Evolutionary conservation across 2,797 vertebrate species (phyloP).

Genomic region (Fistularia tabacaria): DNA sequence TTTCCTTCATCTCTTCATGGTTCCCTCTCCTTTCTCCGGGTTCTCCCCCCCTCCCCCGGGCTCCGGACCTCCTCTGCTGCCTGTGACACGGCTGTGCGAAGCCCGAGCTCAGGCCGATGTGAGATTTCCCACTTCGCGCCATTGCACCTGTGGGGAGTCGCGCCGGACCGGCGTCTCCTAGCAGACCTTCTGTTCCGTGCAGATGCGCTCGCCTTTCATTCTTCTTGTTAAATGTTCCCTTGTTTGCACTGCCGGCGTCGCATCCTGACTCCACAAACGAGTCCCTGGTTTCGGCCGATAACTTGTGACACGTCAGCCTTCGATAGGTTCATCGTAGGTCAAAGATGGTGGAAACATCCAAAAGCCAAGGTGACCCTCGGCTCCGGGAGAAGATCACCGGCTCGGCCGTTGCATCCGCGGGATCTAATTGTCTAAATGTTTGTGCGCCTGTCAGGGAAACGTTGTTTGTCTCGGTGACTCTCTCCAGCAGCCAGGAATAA

Average conservation of each 20-base stretch:
- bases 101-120: constrained; percentile 59
- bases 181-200: too few species aligned
- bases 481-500: constrained; percentile 58
- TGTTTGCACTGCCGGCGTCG: too few species aligned
- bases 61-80: constrained; percentile 11
- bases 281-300: constrained; percentile 6
- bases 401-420: constrained; percentile 60
- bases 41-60: not conserved
- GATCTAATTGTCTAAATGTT: constrained; percentile 65
- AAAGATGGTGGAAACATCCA: not conserved
- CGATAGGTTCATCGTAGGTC: too few species aligned
- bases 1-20: not conserved
- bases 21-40: not conserved
- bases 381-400: constrained; percentile 53
- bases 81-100: constrained; percentile 46
- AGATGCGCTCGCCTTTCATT: too few species aligned
- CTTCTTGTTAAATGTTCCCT: too few species aligned
- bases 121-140: constrained; percentile 63
- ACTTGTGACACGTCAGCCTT: not conserved
- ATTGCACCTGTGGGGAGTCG: too few species aligned
- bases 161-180: too few species aligned
- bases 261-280: constrained; percentile 45
- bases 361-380: constrained; percentile 27
- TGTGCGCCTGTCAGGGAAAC: constrained; percentile 50
- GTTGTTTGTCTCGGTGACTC: constrained; percentile 45